A percentile compares a stretch with the other conserved stretches of the same genome.
Conservation (phyloP, 2,113 vertebrate species). For the Morone saxatilis region DNA sequence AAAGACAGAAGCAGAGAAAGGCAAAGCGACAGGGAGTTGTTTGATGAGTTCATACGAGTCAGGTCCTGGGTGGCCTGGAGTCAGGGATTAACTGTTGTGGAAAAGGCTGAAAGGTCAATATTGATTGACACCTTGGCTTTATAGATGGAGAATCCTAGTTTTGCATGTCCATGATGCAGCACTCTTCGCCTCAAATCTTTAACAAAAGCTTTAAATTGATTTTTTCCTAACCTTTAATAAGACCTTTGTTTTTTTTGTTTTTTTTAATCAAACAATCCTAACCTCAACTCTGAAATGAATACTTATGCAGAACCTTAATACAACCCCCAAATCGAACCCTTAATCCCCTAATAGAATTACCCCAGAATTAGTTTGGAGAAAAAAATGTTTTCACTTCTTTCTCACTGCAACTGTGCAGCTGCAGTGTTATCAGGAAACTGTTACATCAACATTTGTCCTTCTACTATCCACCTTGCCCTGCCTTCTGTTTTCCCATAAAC, state of each 20-base stretch:
- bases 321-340: neutral
- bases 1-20: conserved; percentile 52
- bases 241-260: conserved; percentile 1
- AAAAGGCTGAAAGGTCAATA: conserved; percentile 77
- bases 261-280: conserved; percentile 1
- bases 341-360: neutral
- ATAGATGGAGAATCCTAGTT: conserved; percentile 39
- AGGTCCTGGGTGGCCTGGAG: conserved; percentile 70
- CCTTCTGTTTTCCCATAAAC: conserved; percentile 23
- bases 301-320: neutral
- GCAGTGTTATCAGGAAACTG: conserved; percentile 39
- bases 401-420: too few species aligned
- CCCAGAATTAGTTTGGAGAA: neutral
- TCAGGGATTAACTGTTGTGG: conserved; percentile 66
- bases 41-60: conserved; percentile 76
- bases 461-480: conserved; percentile 2
- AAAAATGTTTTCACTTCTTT: too few species aligned
- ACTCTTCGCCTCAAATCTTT: conserved; percentile 31
- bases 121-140: conserved; percentile 66
- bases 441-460: conserved; percentile 14
- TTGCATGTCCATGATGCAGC: conserved; percentile 52
- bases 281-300: conserved; percentile 9
- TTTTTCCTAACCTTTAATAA: conserved; percentile 40
- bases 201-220: conserved; percentile 44
- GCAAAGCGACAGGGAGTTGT: conserved; percentile 56